Base-by-base conservation (phyloP, 37 sponge, comb jelly and placozoan genomes). In the Geodia barretti region DNA sequence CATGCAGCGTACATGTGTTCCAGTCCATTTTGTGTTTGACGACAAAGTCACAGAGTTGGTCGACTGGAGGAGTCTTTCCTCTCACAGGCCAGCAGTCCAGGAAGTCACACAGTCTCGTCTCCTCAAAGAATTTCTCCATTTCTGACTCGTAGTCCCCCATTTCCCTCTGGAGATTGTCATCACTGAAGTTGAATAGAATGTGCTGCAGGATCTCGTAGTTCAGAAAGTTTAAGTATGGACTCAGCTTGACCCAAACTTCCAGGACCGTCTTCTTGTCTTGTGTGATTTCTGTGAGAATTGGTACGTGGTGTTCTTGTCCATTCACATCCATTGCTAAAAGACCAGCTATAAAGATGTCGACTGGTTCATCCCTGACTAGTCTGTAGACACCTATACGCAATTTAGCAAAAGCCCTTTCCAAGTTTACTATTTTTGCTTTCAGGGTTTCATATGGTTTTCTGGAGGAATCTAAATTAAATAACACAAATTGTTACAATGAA, bases 91-190 rank as follows among this genome's bases (percentile, higher is more conserved):
- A 62, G 64, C 64, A 62, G 64, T 5, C 8, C 3, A 62, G n/a
- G 64, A 62, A 62, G 64, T 62, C 64, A 62, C 64, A 62, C 28
- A 62, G 7, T 28, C 64, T 62, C 28, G 64, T 62, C 28, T n/a
- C 64, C 64, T 62, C 28, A 3, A n/a, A 2, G 8, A 62, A 62
- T n/a, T 3, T 9, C 64, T 62, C 28, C 28, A 62, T n/a, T 28
- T 62, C 64, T 28, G 3, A 28, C 28, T 9, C 64, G 9, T 62
- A 62, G 64, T n/a, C n/a, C 8, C 28, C 64, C 64, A 62, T 62
- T 28, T 62, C 28, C 7, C 8, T 3, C 64, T 62, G n/a, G 64
- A 62, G 64, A 2, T 62, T 28, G n/a, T 62, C 64, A 62, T 28
- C 28, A 2, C 64, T 28, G 26, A 62, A 62, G 3, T 9, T 62